Percentiles rank a stretch among this genome's conserved stretches.
Conservation (phyloP, 2,888 invertebrate genomes). For the Drosophila formosana region DNA sequence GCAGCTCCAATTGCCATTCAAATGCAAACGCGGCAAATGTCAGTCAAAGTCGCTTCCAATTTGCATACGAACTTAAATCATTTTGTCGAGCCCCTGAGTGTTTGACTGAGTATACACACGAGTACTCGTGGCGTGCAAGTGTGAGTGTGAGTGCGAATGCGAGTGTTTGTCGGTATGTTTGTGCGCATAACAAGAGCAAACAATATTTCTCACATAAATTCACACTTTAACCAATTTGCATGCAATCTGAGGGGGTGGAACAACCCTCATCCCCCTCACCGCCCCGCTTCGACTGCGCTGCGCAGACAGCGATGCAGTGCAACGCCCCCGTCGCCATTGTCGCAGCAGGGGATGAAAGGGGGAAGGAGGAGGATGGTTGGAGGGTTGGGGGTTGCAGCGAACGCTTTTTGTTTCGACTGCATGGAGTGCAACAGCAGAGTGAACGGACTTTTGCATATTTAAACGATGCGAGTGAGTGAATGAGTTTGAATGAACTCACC, state of each 20-base stretch:
- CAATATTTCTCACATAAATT: conserved; percentile 85
- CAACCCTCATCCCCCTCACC: conserved; percentile 28
- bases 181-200: conserved; percentile 82
- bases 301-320: conserved; percentile 64
- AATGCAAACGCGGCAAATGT: conserved; percentile 72
- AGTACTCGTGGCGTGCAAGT: conserved; percentile 5
- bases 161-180: conserved; percentile 40
- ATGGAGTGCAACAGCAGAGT: conserved; percentile 58
- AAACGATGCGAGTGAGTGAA: conserved; percentile 75
- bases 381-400: conserved; percentile 13
- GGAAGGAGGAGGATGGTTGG: background rate
- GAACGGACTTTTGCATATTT: conserved; percentile 79
- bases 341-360: background rate
- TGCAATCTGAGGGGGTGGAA: conserved; percentile 80
- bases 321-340: conserved; percentile 64
- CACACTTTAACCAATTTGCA: conserved; percentile 84
- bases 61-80: conserved; percentile 83
- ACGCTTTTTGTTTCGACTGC: conserved; percentile 56
- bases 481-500: conserved; percentile 82
- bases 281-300: conserved; percentile 43
- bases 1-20: conserved; percentile 56
- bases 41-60: conserved; percentile 79
- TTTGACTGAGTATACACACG: conserved; percentile 25
- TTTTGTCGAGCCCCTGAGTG: conserved; percentile 62
- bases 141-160: conserved; percentile 15